Conservation (phyloP, 2,113 vertebrate genomes). For the Hydrolagus affinis region DNA sequence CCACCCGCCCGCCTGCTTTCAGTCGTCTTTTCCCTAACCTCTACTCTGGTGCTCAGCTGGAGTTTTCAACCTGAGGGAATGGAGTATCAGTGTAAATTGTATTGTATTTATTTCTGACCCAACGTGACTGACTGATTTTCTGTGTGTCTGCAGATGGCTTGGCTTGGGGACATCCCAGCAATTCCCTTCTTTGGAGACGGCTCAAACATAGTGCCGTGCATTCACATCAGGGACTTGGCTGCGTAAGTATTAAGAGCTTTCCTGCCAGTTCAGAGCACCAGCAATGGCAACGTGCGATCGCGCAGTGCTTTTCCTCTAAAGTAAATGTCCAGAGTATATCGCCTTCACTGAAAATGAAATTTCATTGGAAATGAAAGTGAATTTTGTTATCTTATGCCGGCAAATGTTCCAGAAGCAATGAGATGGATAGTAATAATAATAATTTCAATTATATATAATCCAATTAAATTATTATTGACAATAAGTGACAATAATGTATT, state of each 20-base stretch:
- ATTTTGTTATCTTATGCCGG: too few species aligned
- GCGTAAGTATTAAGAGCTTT: conserved; percentile 51
- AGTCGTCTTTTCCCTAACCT: not conserved
- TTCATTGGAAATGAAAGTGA: too few species aligned
- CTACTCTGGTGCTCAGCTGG: not conserved
- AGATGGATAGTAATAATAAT: too few species aligned
- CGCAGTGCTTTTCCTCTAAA: too few species aligned
- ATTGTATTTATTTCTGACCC: not conserved
- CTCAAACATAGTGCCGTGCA: conserved; percentile 68
- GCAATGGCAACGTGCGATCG: too few species aligned
- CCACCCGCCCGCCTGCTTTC: not conserved
- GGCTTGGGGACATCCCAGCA: conserved; percentile 60
- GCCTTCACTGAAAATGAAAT: too few species aligned
- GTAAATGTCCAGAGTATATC: too few species aligned
- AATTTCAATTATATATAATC: too few species aligned
- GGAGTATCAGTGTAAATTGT: not conserved
- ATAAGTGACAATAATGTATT: too few species aligned
- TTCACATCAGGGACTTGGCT: conserved; percentile 80
- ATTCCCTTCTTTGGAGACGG: conserved; percentile 77
- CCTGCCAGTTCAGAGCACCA: not conserved
- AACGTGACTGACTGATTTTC: not conserved
- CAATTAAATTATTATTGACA: too few species aligned
- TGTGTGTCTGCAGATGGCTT: conserved; percentile 53
- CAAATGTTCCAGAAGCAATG: too few species aligned
- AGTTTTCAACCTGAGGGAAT: not conserved